Evolutionary conservation across 2,888 invertebrate genomes (phyloP).

Genomic region (Cerceris rybyensis): DNA sequence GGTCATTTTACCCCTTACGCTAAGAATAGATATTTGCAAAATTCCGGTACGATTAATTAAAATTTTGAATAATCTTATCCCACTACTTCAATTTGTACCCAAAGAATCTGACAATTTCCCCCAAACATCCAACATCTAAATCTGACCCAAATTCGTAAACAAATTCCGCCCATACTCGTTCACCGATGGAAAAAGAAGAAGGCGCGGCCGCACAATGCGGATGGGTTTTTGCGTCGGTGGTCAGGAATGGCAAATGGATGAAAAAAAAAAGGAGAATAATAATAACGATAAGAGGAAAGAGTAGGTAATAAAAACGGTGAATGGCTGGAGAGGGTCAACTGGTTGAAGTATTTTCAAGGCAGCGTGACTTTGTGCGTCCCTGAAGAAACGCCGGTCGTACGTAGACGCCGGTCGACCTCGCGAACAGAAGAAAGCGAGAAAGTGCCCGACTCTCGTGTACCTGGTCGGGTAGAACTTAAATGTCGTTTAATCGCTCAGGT

Average conservation of each 20-base stretch:
- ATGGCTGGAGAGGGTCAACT: slow-evolving; percentile 60
- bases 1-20: too few species aligned
- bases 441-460: slow-evolving; percentile 64
- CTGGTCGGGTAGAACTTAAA: slow-evolving; percentile 56
- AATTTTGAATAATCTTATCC: too few species aligned
- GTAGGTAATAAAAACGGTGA: slow-evolving; percentile 35
- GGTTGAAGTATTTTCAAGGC: slow-evolving; percentile 73
- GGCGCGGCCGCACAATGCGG: slow-evolving; percentile 44
- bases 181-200: neutral
- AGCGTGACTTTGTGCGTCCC: slow-evolving; percentile 64
- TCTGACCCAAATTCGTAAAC: neutral
- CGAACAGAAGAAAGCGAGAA: slow-evolving; percentile 78
- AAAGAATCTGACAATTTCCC: too few species aligned
- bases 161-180: slow-evolving; percentile 3
- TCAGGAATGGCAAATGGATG: slow-evolving; percentile 28
- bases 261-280: slow-evolving; percentile 35
- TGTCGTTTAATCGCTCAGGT: slow-evolving; percentile 55
- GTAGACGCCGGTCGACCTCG: slow-evolving; percentile 75
- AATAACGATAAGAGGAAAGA: slow-evolving; percentile 17
- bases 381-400: slow-evolving; percentile 70
- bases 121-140: too few species aligned
- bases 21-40: too few species aligned
- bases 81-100: too few species aligned
- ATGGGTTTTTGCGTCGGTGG: slow-evolving; percentile 25
- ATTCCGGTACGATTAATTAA: too few species aligned